Percentiles rank a stretch among this genome's conserved stretches.
phyloP scores from a whole-genome alignment of 1,140 invertebrate species.

The Helicoverpa zea region DNA sequence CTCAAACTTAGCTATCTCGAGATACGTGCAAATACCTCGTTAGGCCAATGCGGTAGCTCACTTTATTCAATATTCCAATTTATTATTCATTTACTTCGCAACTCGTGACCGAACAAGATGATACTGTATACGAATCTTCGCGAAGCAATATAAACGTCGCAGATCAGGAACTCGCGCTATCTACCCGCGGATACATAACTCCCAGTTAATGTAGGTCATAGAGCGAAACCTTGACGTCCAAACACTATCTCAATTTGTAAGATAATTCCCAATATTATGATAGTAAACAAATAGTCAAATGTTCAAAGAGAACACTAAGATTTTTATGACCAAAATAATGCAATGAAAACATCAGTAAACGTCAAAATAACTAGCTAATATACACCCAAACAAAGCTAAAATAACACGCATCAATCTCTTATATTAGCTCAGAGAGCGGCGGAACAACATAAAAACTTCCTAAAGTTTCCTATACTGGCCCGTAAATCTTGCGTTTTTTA shows the following conservation, averaged over 20 bases:
- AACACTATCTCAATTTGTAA: neutral
- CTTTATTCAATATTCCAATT: constrained; percentile 50
- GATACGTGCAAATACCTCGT: constrained; percentile 48
- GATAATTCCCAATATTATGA: constrained; percentile 2
- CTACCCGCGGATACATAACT: constrained; percentile 6
- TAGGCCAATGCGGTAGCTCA: constrained; percentile 47
- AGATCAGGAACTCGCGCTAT: constrained; percentile 4
- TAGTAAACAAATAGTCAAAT: constrained; percentile 12
- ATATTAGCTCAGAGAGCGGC: constrained; percentile 73
- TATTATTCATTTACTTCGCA: constrained; percentile 41
- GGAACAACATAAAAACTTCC: constrained; percentile 84
- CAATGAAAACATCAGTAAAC: constrained; percentile 38
- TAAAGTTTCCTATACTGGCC: constrained; percentile 79
- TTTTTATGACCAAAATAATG: constrained; percentile 30
- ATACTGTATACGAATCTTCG: constrained; percentile 30
- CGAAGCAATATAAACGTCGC: neutral
- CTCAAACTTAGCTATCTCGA: constrained; percentile 47
- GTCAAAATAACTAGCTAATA: constrained; percentile 51
- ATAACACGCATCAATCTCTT: constrained; percentile 80
- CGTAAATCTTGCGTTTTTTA: constrained; percentile 85
- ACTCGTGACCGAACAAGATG: constrained; percentile 31
- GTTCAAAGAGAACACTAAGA: neutral
- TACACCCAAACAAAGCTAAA: constrained; percentile 62
- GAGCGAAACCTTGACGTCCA: constrained; percentile 12
- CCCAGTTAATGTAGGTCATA: constrained; percentile 18